A percentile compares a stretch with the other conserved stretches of the same genome.
Evolutionary conservation across 2,797 vertebrate species (phyloP).

Genomic region (Moxostoma hubbsi): DNA sequence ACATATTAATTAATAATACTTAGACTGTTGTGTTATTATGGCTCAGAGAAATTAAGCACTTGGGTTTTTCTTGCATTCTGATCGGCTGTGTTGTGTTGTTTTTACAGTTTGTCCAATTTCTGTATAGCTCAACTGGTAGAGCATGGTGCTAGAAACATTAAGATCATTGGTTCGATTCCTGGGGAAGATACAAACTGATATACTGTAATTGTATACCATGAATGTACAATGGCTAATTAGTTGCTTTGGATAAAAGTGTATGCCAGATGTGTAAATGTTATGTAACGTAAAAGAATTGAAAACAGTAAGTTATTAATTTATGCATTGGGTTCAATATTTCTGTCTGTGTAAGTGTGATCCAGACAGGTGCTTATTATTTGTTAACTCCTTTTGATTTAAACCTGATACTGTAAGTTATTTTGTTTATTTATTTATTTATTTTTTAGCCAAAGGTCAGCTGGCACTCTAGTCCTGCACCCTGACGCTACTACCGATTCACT

Average conservation of each 20-base stretch:
- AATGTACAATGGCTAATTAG: no score
- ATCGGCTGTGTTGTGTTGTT: background rate
- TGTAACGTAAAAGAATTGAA: no score
- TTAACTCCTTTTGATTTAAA: slow-evolving; percentile 68
- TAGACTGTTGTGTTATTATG: background rate
- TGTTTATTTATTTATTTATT: slow-evolving; percentile 1
- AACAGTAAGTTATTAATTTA: no score
- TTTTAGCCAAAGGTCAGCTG: slow-evolving; percentile 70
- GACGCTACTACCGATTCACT: background rate
- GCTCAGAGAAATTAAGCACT: background rate
- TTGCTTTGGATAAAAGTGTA: no score
- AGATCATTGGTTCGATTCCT: no score
- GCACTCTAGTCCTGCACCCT: slow-evolving; percentile 34
- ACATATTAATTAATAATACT: background rate
- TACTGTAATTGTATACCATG: no score
- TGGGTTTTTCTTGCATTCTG: background rate
- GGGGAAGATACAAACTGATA: no score
- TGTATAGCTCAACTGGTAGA: background rate
- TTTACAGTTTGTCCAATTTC: background rate
- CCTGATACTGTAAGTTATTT: slow-evolving; percentile 69
- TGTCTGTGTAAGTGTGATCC: slow-evolving; percentile 16
- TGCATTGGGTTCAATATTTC: no score
- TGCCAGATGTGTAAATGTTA: no score
- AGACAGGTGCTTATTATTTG: slow-evolving; percentile 59
- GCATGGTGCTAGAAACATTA: no score